phyloP scores from a whole-genome alignment of 2,888 invertebrate species.

The Elmis aenea region DNA sequence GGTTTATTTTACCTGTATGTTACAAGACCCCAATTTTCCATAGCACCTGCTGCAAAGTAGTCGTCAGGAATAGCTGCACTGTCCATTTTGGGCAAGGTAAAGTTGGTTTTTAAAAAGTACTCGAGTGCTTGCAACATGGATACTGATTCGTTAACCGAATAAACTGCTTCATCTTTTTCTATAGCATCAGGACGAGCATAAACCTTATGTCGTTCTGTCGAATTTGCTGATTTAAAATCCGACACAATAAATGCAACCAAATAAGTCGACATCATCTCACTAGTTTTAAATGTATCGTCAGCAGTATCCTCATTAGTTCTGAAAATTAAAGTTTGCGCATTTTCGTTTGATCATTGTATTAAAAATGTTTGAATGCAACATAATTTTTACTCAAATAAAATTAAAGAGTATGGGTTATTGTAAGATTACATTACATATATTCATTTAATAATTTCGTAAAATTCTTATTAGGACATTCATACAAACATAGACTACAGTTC shows the following conservation, averaged over 20 bases:
- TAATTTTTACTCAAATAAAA: no score
- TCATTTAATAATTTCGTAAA: no score
- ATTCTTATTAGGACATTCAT: no score
- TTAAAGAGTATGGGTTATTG: no score
- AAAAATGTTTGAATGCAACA: no score
- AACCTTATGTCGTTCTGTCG: constrained; percentile 1
- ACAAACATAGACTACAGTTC: no score
- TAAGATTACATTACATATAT: no score
- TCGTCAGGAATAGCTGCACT: constrained; percentile 69
- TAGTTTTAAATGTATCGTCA: constrained; percentile 36
- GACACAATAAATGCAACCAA: constrained; percentile 77
- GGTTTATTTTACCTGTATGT: constrained; percentile 64
- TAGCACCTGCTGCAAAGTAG: constrained; percentile 66
- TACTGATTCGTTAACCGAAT: constrained; percentile 45
- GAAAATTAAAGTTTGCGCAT: no score
- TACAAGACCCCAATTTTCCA: constrained; percentile 85
- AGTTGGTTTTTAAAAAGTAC: constrained; percentile 53
- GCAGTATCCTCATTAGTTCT: no score
- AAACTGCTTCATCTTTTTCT: constrained; percentile 38
- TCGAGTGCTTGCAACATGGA: constrained; percentile 49
- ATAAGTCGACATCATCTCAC: constrained; percentile 67
- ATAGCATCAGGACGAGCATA: constrained; percentile 46
- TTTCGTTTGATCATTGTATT: no score
- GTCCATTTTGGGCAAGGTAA: constrained; percentile 63
- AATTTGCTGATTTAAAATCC: constrained; percentile 42